phyloP scores from a whole-genome alignment of 2,888 invertebrate genomes.

The Mechanitis mazaeus region DNA sequence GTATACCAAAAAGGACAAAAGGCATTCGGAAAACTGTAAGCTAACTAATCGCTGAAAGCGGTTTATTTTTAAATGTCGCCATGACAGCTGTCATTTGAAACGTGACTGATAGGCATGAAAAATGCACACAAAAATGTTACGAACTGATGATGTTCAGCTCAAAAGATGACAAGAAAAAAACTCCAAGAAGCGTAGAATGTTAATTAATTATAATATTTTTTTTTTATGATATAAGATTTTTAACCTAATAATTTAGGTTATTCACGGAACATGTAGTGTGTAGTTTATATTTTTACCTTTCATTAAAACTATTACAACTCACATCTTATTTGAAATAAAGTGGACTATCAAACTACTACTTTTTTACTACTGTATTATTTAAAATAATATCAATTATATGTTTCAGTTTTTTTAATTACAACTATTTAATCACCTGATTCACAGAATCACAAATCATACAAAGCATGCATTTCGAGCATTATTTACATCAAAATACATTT shows the following conservation, averaged over 20 bases:
- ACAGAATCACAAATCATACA: not conserved
- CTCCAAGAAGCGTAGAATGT: not conserved
- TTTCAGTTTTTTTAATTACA: not conserved
- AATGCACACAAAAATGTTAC: slow-evolving; percentile 1
- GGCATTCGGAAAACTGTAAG: not conserved
- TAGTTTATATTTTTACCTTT: too few relatives aligned
- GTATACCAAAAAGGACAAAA: slow-evolving; percentile 1
- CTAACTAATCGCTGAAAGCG: slow-evolving; percentile 7
- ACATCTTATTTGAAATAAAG: too few relatives aligned
- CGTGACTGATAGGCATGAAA: slow-evolving; percentile 17
- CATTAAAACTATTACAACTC: too few relatives aligned
- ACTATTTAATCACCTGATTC: not conserved
- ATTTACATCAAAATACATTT: slow-evolving; percentile 14
- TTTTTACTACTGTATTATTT: too few relatives aligned
- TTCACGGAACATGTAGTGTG: too few relatives aligned
- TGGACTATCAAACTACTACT: too few relatives aligned
- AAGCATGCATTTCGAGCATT: not conserved
- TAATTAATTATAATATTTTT: not conserved
- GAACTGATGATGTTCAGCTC: not conserved
- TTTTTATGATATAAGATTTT: too few relatives aligned
- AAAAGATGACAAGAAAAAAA: not conserved
- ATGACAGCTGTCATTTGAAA: slow-evolving; percentile 23
- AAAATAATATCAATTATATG: too few relatives aligned
- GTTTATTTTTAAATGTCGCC: slow-evolving; percentile 11
- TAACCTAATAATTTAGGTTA: too few relatives aligned